These are phyloP conservation scores for Eurystomus glaucurus DNA, from an alignment of 2,797 vertebrate species.

Conservation along the genomic window DNA sequence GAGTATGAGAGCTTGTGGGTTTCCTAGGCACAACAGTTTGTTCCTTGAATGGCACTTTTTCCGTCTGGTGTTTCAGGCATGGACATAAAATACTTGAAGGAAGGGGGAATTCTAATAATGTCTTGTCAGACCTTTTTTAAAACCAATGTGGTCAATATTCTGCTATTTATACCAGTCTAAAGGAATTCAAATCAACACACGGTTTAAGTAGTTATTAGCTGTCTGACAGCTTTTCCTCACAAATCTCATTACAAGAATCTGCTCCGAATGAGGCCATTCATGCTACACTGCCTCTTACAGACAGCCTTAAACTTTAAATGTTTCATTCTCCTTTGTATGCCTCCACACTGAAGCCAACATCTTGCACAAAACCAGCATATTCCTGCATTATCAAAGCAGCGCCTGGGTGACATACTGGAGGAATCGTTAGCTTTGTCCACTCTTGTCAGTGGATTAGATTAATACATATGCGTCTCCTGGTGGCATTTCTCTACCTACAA, in stretches of 20 bases:
- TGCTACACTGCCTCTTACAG: neutral
- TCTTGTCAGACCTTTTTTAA: neutral
- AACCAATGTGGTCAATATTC: neutral
- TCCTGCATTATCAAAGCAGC: neutral
- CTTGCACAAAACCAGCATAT: neutral
- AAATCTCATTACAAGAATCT: neutral
- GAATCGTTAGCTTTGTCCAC: neutral
- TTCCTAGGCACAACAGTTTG: neutral
- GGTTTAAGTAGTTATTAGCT: neutral
- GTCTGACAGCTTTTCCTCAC: neutral
- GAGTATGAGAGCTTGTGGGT: neutral
- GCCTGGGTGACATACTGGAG: fast-evolving
- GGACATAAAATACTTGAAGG: neutral
- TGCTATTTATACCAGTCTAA: neutral
- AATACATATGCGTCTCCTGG: fast-evolving
- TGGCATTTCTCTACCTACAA: neutral
- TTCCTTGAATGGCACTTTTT: neutral
- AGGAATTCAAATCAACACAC: neutral
- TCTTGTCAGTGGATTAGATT: neutral
- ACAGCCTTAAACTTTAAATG: neutral
- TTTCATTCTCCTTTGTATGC: neutral
- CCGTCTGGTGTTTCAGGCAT: neutral
- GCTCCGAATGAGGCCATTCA: neutral
- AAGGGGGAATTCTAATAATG: neutral
- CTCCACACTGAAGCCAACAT: neutral